These are phyloP conservation scores for Alviniconcha strummeri DNA, from an alignment of 2,888 invertebrate species.

Conservation along the genomic window DNA sequence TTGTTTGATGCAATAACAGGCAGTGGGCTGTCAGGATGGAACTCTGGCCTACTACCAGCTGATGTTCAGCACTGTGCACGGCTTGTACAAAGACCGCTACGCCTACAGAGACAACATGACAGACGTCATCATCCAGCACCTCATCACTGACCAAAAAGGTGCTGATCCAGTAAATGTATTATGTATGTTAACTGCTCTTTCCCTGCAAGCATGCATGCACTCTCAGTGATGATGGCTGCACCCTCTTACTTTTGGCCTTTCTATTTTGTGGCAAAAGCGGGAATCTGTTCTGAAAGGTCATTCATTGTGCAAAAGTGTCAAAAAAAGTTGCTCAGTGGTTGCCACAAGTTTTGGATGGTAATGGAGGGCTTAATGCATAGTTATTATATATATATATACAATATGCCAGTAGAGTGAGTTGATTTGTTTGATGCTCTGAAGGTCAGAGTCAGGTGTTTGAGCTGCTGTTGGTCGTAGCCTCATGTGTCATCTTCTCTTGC, in stretches of 20 bases:
- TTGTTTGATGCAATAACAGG: conserved; percentile 50
- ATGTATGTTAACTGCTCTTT: neutral
- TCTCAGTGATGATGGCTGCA: neutral
- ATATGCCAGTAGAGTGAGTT: too few relatives aligned
- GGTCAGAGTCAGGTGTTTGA: too few relatives aligned
- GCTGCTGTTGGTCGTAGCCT: too few relatives aligned
- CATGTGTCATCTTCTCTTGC: too few relatives aligned
- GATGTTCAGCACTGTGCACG: conserved; percentile 95
- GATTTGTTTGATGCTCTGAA: too few relatives aligned
- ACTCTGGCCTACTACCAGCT: conserved; percentile 94
- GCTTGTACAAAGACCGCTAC: conserved; percentile 93
- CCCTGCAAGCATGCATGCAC: neutral
- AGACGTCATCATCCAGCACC: conserved; percentile 96
- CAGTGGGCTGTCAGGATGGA: conserved; percentile 93
- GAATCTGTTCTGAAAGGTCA: too few relatives aligned
- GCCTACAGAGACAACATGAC: conserved; percentile 98
- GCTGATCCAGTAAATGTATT: neutral
- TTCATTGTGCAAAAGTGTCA: too few relatives aligned
- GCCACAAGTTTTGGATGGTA: too few relatives aligned
- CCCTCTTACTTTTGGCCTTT: conserved; percentile 14
- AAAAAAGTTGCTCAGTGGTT: too few relatives aligned
- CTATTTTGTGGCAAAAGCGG: conserved; percentile 8
- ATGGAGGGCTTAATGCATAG: too few relatives aligned
- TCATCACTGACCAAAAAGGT: conserved; percentile 86
- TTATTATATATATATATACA: too few relatives aligned